These are phyloP conservation scores for Diorhabda elongata DNA, from an alignment of 1,140 invertebrate genomes.

Conservation along the genomic window DNA sequence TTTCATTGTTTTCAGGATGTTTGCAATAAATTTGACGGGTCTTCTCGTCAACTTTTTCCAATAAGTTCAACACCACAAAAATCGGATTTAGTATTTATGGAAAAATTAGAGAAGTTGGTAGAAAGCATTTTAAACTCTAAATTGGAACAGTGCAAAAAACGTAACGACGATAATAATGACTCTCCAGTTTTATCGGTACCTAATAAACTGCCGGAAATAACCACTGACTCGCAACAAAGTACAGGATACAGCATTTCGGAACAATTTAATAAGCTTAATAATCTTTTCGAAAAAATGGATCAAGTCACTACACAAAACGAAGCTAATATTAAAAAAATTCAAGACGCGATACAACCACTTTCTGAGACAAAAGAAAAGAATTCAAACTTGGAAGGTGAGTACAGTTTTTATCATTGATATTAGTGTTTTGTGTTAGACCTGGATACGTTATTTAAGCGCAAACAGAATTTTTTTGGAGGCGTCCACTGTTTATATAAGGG, in stretches of 20 bases:
- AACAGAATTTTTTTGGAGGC: too few relatives aligned
- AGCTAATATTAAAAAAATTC: slow-evolving; percentile 3
- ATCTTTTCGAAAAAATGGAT: neutral
- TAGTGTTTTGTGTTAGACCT: too few relatives aligned
- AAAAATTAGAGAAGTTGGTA: neutral
- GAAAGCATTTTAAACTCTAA: neutral
- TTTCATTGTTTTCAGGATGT: too few relatives aligned
- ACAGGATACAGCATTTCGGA: neutral
- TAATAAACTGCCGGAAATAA: neutral
- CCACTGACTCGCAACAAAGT: neutral
- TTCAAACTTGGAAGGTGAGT: too few relatives aligned
- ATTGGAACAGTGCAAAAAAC: neutral
- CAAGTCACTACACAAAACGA: neutral
- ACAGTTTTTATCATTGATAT: too few relatives aligned
- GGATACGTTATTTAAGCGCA: too few relatives aligned
- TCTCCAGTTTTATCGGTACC: neutral
- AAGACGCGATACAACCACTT: neutral
- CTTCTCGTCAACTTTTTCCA: too few relatives aligned
- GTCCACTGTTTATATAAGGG: too few relatives aligned
- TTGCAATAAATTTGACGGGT: too few relatives aligned
- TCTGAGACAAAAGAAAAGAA: neutral
- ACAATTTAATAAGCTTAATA: neutral
- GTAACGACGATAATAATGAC: neutral
- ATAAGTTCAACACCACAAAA: too few relatives aligned
- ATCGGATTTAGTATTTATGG: neutral